These are phyloP conservation scores for Coleophora deauratella DNA, from an alignment of 2,888 invertebrate species.

Conservation along the genomic window DNA sequence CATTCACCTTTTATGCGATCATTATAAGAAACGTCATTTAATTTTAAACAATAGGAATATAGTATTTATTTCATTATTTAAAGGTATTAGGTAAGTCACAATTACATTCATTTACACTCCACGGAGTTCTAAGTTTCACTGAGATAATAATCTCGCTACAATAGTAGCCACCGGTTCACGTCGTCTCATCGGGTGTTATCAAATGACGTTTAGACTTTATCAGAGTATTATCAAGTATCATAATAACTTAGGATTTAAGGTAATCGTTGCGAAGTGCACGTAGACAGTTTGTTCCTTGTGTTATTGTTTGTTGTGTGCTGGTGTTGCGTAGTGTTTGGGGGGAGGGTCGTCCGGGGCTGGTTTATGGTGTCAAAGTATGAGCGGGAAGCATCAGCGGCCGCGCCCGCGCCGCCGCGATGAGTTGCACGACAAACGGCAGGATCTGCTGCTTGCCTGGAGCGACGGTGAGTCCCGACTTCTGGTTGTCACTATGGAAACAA, in stretches of 20 bases:
- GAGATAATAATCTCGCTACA: no score
- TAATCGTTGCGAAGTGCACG: slow-evolving; percentile 49
- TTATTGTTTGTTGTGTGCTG: slow-evolving; percentile 28
- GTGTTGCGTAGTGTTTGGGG: slow-evolving; percentile 9
- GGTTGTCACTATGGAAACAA: no score
- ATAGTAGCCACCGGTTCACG: slow-evolving; percentile 15
- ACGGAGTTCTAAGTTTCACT: no score
- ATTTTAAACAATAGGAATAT: no score
- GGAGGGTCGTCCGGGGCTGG: slow-evolving; percentile 9
- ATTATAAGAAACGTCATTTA: neutral
- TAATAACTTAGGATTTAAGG: slow-evolving; percentile 41
- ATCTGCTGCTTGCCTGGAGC: slow-evolving; percentile 57
- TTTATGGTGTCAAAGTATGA: slow-evolving; percentile 37
- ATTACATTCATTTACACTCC: no score
- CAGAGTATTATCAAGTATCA: slow-evolving; percentile 49
- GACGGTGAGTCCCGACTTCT: slow-evolving; percentile 44
- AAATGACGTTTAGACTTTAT: slow-evolving; percentile 40
- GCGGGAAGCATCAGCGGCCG: slow-evolving; percentile 43
- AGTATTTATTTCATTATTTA: no score
- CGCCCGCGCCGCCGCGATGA: slow-evolving; percentile 57
- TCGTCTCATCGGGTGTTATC: slow-evolving; percentile 37
- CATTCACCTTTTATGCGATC: slow-evolving; percentile 5
- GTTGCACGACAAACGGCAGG: slow-evolving; percentile 51
- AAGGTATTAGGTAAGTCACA: no score
- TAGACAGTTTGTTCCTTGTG: slow-evolving; percentile 37